Conservation (phyloP, 2,888 invertebrate genomes). For the Hypomecis atomaria region DNA sequence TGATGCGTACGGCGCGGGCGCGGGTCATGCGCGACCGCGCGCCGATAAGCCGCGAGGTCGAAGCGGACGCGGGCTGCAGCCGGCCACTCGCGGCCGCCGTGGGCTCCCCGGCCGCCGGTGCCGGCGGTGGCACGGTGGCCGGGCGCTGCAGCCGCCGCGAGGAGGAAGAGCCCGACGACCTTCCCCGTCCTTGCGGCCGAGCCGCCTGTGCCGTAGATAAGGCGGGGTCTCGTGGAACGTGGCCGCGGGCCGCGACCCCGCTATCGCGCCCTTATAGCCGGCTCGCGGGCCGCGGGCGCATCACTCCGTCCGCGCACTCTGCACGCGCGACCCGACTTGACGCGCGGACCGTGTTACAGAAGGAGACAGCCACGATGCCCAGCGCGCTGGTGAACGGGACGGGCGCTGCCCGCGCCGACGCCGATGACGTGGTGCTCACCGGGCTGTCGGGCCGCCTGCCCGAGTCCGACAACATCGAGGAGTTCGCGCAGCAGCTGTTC, state of each 20-base stretch:
- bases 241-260: constrained; percentile 69
- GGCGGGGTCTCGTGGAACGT: constrained; percentile 66
- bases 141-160: constrained; percentile 14
- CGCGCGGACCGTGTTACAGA: constrained; percentile 54
- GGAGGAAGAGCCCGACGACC: constrained; percentile 64
- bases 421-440: constrained; percentile 91
- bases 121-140: constrained; percentile 9
- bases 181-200: constrained; percentile 72
- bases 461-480: constrained; percentile 95
- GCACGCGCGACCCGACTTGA: constrained; percentile 33
- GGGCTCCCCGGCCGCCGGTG: constrained; percentile 12
- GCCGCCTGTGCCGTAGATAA: constrained; percentile 50
- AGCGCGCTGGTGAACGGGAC: constrained; percentile 69
- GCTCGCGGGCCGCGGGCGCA: constrained; percentile 52
- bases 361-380: constrained; percentile 61
- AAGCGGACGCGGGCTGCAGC: constrained; percentile 52
- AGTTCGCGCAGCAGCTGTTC: constrained; percentile 96
- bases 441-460: constrained; percentile 96
- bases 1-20: constrained; percentile 29
- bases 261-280: constrained; percentile 73
- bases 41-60: constrained; percentile 42
- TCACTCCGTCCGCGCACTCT: constrained; percentile 64
- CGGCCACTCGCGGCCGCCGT: constrained; percentile 28
- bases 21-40: constrained; percentile 35
- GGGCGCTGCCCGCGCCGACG: constrained; percentile 67